Conservation (phyloP, 2,888 invertebrate genomes). For the Drosophila mettleri region DNA sequence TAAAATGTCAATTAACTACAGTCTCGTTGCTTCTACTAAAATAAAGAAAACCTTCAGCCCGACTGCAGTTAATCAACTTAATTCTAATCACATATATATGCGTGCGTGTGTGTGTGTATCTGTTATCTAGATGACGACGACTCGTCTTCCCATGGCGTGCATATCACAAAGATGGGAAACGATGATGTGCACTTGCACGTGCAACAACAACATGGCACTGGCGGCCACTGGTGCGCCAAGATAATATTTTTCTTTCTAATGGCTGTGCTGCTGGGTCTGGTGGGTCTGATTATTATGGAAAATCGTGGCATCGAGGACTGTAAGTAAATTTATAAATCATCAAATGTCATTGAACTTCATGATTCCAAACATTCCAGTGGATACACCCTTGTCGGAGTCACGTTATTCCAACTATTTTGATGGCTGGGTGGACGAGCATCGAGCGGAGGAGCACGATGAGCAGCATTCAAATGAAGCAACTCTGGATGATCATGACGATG, state of each 20-base stretch:
- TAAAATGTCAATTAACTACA: conserved; percentile 21
- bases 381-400: conserved; percentile 88
- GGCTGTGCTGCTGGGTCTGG: conserved; percentile 89
- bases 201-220: conserved; percentile 90
- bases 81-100: conserved; percentile 48
- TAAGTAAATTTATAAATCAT: conserved; percentile 85
- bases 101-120: conserved; percentile 1
- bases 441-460: conserved; percentile 73
- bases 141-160: conserved; percentile 84
- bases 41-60: neutral
- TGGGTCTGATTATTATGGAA: conserved; percentile 92
- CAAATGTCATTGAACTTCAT: neutral
- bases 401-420: conserved; percentile 91
- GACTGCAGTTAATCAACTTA: conserved; percentile 42
- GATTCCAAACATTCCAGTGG: conserved; percentile 85
- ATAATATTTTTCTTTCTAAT: conserved; percentile 92
- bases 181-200: conserved; percentile 92
- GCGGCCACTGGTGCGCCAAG: conserved; percentile 94
- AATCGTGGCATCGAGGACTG: conserved; percentile 92
- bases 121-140: conserved; percentile 81
- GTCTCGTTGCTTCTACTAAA: conserved; percentile 33
- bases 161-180: conserved; percentile 85
- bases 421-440: conserved; percentile 89
- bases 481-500: conserved; percentile 79
- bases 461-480: conserved; percentile 80